phyloP scores from a whole-genome alignment of 2,113 vertebrate species.

The Camelus dromedarius region DNA sequence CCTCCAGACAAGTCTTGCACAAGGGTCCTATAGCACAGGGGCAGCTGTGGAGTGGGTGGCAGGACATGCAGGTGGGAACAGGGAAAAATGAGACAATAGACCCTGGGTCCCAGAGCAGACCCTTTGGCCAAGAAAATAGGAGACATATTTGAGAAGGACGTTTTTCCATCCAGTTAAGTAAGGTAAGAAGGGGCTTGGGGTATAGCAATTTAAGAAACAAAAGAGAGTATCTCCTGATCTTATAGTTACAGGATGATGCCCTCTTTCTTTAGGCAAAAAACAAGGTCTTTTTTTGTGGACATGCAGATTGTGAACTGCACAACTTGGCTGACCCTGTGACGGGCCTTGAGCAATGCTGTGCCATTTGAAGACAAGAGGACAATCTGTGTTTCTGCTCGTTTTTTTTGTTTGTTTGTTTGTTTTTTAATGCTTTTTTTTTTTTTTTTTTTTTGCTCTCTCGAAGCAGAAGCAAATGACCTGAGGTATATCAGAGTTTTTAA shows the following conservation, averaged over 20 bases:
- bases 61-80: background rate
- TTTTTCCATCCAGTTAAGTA: background rate
- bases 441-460: background rate
- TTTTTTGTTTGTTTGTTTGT: background rate
- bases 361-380: background rate
- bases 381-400: rapidly evolving
- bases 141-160: background rate
- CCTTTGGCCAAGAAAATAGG: background rate
- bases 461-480: background rate
- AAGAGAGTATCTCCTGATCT: background rate
- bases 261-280: background rate
- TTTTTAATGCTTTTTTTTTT: background rate
- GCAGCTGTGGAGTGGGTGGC: background rate
- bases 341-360: too few relatives aligned
- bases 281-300: background rate
- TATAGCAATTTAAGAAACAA: background rate
- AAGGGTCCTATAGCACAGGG: background rate
- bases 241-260: too few relatives aligned
- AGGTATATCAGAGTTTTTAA: background rate
- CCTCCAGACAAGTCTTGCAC: background rate
- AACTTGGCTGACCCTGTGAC: rapidly evolving
- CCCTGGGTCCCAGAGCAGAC: background rate
- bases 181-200: background rate
- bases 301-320: background rate
- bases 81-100: background rate